phyloP scores from a whole-genome alignment of 2,888 invertebrate genomes.

The Nysson spinosus region DNA sequence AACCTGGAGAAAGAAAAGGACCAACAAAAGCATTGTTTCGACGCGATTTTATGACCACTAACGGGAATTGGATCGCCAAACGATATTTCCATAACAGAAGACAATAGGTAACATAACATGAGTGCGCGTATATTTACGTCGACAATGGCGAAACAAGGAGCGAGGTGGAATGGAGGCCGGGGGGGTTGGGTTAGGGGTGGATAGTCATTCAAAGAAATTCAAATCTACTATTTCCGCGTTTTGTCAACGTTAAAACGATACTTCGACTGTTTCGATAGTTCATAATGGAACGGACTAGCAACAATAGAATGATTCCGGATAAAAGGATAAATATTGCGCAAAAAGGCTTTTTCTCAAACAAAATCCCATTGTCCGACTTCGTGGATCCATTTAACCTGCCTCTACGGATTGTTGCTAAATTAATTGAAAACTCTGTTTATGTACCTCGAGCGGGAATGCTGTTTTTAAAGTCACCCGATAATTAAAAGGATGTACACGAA shows the following conservation, averaged over 20 bases:
- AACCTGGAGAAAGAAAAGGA: neutral
- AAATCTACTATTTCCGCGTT: conserved; percentile 9
- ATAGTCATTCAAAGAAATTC: conserved; percentile 35
- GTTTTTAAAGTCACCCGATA: too few species aligned
- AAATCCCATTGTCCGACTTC: neutral
- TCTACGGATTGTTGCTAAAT: too few species aligned
- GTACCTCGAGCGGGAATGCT: too few species aligned
- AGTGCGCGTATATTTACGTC: neutral
- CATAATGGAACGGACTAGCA: conserved; percentile 2
- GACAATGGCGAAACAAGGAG: neutral
- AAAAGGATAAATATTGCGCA: neutral
- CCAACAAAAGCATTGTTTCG: conserved; percentile 19
- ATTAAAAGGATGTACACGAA: too few species aligned
- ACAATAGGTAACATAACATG: conserved; percentile 15
- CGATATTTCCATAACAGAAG: conserved; percentile 26
- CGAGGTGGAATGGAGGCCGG: neutral
- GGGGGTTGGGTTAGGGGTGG: neutral
- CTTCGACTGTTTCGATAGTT: conserved; percentile 10
- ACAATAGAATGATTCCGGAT: neutral
- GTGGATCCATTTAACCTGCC: too few species aligned
- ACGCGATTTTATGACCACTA: conserved; percentile 31
- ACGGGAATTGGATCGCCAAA: conserved; percentile 25
- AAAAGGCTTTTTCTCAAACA: neutral
- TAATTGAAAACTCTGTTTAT: too few species aligned
- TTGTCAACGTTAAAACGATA: conserved; percentile 13